Evolutionary conservation across 2,888 invertebrate genomes (phyloP), one percentile per base, ranked within the genome.

Genomic region (Latrodectus hesperus): DNA sequence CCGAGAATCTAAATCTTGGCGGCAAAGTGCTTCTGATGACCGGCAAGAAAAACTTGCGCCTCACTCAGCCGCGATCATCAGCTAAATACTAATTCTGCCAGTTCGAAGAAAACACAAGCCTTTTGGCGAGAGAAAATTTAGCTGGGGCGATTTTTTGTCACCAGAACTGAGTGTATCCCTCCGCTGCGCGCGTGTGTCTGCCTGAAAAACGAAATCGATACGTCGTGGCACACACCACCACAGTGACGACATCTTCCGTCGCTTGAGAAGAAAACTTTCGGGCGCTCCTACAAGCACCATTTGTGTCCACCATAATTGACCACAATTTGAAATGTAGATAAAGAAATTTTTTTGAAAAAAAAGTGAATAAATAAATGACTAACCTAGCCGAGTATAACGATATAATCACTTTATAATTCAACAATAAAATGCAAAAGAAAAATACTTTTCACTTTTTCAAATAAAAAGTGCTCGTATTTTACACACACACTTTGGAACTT

Each of bases 141-240:
- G 65, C 70, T 71, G 38, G 79, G 84, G 71, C 75, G 53, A 76
- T 80, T 86, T 86, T 86, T 86, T 86, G 85, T 86, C 75, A 71
- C 49, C 79, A 75, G 73, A 79, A 53, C 77, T 84, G 22, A 51
- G 17, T 87, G 81, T 87, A 87, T 87, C 81, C 86, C 67, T 87
- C 78, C 84, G 84, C 80, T 70, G 85, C 80, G 75, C 85, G 53
- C 67, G 60, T 68, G 75, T 76, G 75, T 79, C 75, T 64, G 52
- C 70, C 80, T 75, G 80, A 86, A 86, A 86, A 86, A 86, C 85
- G 85, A 80, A 80, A 86, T 86, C 85, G 85, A 86, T 86, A 74
- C 80, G 68, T 68, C 74, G 74, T 73, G 74, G 73, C 85, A 70
- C 68, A 78, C 84, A 64, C 72, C 79, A 84, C 78, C 82, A 52